Evolutionary conservation across 2,797 vertebrate species (phyloP), one percentile per base, ranked within the genome.

Genomic region (Neosilurus hyrtlii): DNA sequence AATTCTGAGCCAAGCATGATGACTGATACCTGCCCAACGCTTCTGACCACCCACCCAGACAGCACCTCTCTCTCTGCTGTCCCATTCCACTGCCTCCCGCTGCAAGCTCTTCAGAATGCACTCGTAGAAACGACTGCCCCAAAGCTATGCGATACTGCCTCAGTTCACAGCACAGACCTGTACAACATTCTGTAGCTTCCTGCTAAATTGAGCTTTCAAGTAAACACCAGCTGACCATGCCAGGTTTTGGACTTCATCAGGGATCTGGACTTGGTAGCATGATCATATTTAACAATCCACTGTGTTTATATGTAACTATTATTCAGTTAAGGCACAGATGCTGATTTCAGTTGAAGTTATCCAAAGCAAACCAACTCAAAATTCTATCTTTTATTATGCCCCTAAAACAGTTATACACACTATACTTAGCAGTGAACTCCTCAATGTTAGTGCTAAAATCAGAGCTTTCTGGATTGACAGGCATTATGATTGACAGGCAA

Each of bases 1-100:
- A 88, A 89, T 92, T 91, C 91, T 89, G 89, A 88, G 92, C 92
- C 90, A 86, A 87, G 90, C 90, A 89, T 89, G 91, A 92, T 87
- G 88, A 91, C 91, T 91, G 91, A 91, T 90, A 91, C 87, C 90
- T 90, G 84, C 83, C 89, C 87, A 88, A 84, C 62, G 81, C 73
- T 82, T 43, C 86, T 86, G 90, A 86, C 93, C 93, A 92, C 92
- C 92, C 92, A 92, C 91, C 85, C 81, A 80, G 87, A 79, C 52
- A 35, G 56, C 49, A 82, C 43, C 71, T 52, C 80, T 73, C 37
- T 77, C 79, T 56, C 84, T 83, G 66, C 26, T 63, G 76, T 82
- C 81, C 78, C 79, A 68, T 80, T 86, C 80, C 78, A 70, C 65
- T 80, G 57, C 77, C 70, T 65, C 82, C 80, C 37, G 51, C 80